Evolutionary conservation across 2,888 invertebrate species (phyloP).

Genomic region (Omphaloscelis lunosa): DNA sequence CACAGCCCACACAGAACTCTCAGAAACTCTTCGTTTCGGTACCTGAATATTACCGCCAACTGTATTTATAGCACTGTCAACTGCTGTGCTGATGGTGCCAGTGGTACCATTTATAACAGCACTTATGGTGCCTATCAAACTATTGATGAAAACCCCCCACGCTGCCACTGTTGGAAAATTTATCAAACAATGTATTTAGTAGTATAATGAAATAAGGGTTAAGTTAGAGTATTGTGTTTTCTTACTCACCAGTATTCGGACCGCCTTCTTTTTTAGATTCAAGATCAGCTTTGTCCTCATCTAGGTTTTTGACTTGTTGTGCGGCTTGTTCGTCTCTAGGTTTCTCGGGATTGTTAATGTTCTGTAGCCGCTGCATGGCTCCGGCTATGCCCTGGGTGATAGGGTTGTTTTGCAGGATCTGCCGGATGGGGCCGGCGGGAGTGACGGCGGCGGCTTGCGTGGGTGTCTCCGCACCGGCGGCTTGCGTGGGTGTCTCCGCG

Average conservation of each 20-base stretch:
- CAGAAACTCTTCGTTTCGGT: conserved; percentile 57
- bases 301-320: conserved; percentile 25
- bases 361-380: conserved; percentile 69
- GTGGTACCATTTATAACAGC: conserved; percentile 81
- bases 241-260: conserved; percentile 43
- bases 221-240: neutral
- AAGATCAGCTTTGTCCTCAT: conserved; percentile 38
- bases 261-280: conserved; percentile 54
- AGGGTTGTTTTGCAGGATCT: conserved; percentile 75
- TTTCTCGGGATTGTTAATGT: conserved; percentile 63
- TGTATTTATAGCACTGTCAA: conserved; percentile 85
- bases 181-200: conserved; percentile 13
- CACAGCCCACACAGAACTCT: conserved; percentile 27
- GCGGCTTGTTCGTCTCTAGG: conserved; percentile 49
- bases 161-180: conserved; percentile 77
- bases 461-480: neutral
- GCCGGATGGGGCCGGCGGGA: conserved; percentile 71
- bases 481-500: conserved; percentile 23
- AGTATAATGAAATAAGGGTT: neutral
- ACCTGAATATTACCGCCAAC: conserved; percentile 86
- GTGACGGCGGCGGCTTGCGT: conserved; percentile 43
- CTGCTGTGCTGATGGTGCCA: conserved; percentile 76
- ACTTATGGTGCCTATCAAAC: conserved; percentile 83
- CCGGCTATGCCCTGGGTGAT: conserved; percentile 69
- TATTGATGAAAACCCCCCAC: conserved; percentile 83